These are phyloP conservation scores for Esox masquinongy DNA, from an alignment of 2,797 vertebrate species.

Conservation along the genomic window DNA sequence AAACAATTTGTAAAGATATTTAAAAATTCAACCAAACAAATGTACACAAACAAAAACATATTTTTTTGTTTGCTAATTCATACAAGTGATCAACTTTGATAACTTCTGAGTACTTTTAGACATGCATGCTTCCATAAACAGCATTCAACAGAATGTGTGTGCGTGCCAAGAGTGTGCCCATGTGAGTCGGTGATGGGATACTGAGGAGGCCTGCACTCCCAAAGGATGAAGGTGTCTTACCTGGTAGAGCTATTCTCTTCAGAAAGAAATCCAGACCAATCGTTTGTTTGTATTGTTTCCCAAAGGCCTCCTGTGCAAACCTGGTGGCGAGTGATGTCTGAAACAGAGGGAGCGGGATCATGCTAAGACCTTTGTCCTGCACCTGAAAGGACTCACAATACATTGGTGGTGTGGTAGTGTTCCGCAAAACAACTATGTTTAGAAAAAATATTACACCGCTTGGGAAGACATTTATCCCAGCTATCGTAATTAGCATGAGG, in stretches of 20 bases:
- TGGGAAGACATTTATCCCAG: neutral
- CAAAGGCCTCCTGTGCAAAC: constrained; percentile 98
- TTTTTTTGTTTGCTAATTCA: neutral
- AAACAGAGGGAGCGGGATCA: constrained; percentile 67
- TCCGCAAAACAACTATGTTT: neutral
- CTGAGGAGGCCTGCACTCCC: constrained; percentile 47
- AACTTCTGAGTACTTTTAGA: neutral
- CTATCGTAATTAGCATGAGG: neutral
- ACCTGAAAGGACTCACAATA: constrained; percentile 11
- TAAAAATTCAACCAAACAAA: constrained; percentile 17
- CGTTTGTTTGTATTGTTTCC: constrained; percentile 99
- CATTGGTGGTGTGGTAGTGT: neutral
- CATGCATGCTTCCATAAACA: neutral
- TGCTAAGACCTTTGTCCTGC: constrained; percentile 24
- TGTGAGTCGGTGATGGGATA: constrained; percentile 29
- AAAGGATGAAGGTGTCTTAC: constrained; percentile 79
- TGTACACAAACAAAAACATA: constrained; percentile 22
- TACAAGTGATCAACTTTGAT: neutral
- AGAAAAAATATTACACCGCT: neutral
- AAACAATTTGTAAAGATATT: neutral
- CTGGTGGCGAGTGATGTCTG: constrained; percentile 96
- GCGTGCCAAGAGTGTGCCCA: constrained; percentile 26
- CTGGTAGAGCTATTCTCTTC: constrained; percentile 97
- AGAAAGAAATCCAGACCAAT: constrained; percentile 99
- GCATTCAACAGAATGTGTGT: neutral